Conservation (phyloP, 1,140 invertebrate species). For the Scylla paramamosain region DNA sequence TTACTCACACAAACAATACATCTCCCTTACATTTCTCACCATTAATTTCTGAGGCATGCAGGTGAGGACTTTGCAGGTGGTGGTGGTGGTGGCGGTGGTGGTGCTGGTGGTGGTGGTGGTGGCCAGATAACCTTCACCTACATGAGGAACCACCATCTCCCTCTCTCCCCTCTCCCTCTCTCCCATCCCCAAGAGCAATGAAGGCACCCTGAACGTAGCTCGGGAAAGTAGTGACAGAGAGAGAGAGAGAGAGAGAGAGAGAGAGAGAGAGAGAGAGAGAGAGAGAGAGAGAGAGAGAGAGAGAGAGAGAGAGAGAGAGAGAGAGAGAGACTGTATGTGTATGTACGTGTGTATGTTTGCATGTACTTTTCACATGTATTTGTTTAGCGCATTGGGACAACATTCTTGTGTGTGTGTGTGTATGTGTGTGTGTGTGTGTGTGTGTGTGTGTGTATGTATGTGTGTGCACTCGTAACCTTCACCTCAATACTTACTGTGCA, state of each 20-base stretch:
- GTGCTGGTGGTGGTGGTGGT: too few relatives aligned
- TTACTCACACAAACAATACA: neutral
- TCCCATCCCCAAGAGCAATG: neutral
- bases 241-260: neutral
- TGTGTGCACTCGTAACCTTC: constrained; percentile 37
- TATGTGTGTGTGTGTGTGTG: neutral
- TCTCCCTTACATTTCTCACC: too few relatives aligned
- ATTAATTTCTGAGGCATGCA: too few relatives aligned
- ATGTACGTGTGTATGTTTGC: neutral
- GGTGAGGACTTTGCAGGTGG: neutral
- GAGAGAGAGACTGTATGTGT: neutral
- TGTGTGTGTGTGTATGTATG: neutral
- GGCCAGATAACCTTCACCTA: constrained; percentile 46
- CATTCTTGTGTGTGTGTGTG: neutral
- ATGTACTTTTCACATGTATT: neutral
- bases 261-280: too few relatives aligned
- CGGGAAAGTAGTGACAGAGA: neutral
- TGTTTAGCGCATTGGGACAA: neutral
- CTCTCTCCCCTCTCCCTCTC: neutral
- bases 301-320: too few relatives aligned
- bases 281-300: too few relatives aligned
- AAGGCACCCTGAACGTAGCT: neutral
- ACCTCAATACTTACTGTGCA: constrained; percentile 29
- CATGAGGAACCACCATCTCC: constrained; percentile 27
- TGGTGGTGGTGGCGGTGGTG: neutral